Evolutionary conservation across 2,888 invertebrate species (phyloP), one percentile per base, ranked within the genome.

Genomic region (Dioctria rufipes): DNA sequence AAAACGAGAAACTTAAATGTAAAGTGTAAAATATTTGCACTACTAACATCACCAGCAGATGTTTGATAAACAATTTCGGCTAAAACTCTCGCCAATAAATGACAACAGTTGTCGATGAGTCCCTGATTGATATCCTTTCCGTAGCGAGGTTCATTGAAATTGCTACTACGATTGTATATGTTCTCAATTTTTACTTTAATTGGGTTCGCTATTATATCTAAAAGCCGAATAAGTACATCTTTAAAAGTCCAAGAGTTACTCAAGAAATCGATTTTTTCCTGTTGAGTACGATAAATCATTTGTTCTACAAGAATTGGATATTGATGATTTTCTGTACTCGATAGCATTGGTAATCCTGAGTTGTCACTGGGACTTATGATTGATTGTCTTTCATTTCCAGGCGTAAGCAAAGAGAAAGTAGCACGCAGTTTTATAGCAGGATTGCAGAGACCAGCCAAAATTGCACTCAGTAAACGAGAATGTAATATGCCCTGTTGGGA

Each of bases 11-110:
- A 25, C n/a, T 51, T 51, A 4, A 4, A 11, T 46, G 5, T 46
- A 46, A 5, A 46, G 49, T 9, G 9, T 6, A 46, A 46, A 5
- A 6, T 46, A 6, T 46, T 46, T 46, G 49, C 3, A 13, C 6
- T 2, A 87, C 90, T 89, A 88, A 93, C 93, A 88, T 95, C 95
- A 49, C 92, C 91, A n/a, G 94, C 92, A 78, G 92, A 94, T 25
- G 95, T 94, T 84, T 94, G 94, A 85, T 94, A 93, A 0, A 95
- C 94, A 82, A 98, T 91, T 89, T 98, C 98, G 2, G 96, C 96
- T 61, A 98, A 92, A 0, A 98, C 93, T 79, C 97, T 92, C 0
- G 95, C 95, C 81, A 95, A 87, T 37, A 96, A 90, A 87, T 95
- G 94, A 86, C 95, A 95, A 85, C 95, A 95, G 87, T 92, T 91